Evolutionary conservation across 1,140 invertebrate genomes (phyloP).

Genomic region (Ostrea edulis): DNA sequence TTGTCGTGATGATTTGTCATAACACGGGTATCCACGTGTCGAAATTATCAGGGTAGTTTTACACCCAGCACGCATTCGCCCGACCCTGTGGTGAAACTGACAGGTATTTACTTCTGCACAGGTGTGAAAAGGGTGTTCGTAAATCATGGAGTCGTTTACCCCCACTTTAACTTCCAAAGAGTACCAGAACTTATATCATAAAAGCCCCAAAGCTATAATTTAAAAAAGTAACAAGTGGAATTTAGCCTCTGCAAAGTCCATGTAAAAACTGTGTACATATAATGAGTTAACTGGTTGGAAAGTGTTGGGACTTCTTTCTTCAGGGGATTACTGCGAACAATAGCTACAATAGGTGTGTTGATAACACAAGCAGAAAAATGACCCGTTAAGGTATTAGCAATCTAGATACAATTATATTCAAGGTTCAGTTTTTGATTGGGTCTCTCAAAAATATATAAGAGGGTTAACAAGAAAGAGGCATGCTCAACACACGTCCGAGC

Average conservation of each 20-base stretch:
- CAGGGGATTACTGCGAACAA: conserved; percentile 43
- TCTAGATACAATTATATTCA: conserved; percentile 46
- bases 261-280: conserved; percentile 36
- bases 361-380: conserved; percentile 40
- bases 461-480: conserved; percentile 40
- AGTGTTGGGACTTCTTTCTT: conserved; percentile 39
- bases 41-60: conserved; percentile 6
- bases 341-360: conserved; percentile 32
- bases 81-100: conserved; percentile 11
- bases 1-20: conserved; percentile 26
- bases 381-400: conserved; percentile 47
- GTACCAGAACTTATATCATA: background rate
- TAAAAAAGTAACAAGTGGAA: conserved; percentile 18
- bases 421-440: conserved; percentile 40
- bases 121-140: conserved; percentile 10
- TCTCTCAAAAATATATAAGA: conserved; percentile 41
- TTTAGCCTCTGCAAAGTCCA: conserved; percentile 4
- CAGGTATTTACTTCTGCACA: background rate
- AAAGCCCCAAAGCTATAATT: conserved; percentile 18
- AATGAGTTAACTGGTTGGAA: conserved; percentile 47
- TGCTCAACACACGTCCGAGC: background rate
- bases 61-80: conserved; percentile 13
- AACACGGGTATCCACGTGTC: conserved; percentile 18
- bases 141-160: background rate
- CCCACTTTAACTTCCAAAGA: background rate